A percentile compares a stretch with the other conserved stretches of the same genome.
phyloP scores from a whole-genome alignment of 2,888 invertebrate genomes.

The Drosophila niveifrons region DNA sequence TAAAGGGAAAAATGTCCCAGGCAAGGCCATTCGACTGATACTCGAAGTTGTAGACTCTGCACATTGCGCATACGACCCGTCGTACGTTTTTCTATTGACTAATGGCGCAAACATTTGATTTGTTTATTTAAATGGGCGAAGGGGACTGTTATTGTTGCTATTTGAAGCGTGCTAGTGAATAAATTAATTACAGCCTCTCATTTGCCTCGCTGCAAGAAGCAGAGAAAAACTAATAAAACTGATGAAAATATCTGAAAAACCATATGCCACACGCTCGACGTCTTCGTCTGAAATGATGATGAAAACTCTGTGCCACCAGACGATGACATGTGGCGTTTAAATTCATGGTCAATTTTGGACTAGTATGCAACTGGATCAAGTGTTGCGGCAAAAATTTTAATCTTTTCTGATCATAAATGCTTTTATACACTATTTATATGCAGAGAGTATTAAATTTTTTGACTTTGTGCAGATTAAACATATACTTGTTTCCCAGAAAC shows the following conservation, averaged over 20 bases:
- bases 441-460: background rate
- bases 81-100: conserved; percentile 50
- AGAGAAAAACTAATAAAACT: conserved; percentile 38
- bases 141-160: conserved; percentile 42
- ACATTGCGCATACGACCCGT: conserved; percentile 53
- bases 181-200: conserved; percentile 67
- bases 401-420: conserved; percentile 13
- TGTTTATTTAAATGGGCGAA: conserved; percentile 49
- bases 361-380: conserved; percentile 63
- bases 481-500: background rate
- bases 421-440: background rate
- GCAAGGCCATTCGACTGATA: conserved; percentile 26
- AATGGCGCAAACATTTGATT: conserved; percentile 60
- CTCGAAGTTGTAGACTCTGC: conserved; percentile 5
- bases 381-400: conserved; percentile 32
- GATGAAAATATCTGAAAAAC: conserved; percentile 46
- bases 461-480: background rate
- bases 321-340: conserved; percentile 64
- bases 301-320: conserved; percentile 40
- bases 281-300: conserved; percentile 39
- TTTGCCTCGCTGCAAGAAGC: conserved; percentile 44
- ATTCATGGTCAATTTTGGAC: conserved; percentile 59
- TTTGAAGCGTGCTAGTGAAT: conserved; percentile 68
- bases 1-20: conserved; percentile 35
- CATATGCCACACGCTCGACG: conserved; percentile 56